A percentile compares a stretch with the other conserved stretches of the same genome.
phyloP scores from a whole-genome alignment of 2,888 invertebrate species.

The Aleiodes leptofemur region DNA sequence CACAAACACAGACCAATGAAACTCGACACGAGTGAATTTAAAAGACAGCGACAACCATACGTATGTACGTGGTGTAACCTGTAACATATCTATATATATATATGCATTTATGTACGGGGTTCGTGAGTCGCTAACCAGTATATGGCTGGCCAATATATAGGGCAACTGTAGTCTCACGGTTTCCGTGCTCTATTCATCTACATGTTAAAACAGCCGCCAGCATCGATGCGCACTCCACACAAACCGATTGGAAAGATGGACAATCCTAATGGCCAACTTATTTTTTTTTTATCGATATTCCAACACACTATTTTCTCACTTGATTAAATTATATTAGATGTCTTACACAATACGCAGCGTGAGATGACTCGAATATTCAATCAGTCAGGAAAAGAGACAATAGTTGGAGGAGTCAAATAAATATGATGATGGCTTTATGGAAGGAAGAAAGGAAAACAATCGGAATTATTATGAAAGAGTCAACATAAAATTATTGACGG shows the following conservation, averaged over 20 bases:
- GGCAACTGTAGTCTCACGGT: constrained; percentile 74
- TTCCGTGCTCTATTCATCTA: constrained; percentile 74
- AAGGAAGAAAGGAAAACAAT: constrained; percentile 9
- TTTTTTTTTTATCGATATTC: neutral
- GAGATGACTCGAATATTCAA: neutral
- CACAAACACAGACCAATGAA: constrained; percentile 30
- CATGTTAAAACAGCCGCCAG: constrained; percentile 63
- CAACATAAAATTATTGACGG: constrained; percentile 54
- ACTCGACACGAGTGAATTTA: constrained; percentile 57
- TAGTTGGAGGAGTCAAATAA: constrained; percentile 19
- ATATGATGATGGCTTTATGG: constrained; percentile 19
- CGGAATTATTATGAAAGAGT: constrained; percentile 5
- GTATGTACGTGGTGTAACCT: constrained; percentile 31
- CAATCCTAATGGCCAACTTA: constrained; percentile 23
- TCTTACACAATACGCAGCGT: no score
- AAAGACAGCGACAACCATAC: constrained; percentile 61
- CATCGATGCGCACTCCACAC: neutral
- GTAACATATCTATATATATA: constrained; percentile 26
- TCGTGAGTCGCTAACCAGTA: constrained; percentile 5
- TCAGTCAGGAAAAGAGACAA: neutral
- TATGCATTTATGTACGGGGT: neutral
- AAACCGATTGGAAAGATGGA: constrained; percentile 22
- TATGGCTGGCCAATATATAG: constrained; percentile 70
- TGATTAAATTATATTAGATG: no score
- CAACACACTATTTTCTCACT: no score